Percentiles rank a stretch among this genome's conserved stretches.
Conservation (phyloP, 2,113 vertebrate species). For the Lampris megalopsis region DNA sequence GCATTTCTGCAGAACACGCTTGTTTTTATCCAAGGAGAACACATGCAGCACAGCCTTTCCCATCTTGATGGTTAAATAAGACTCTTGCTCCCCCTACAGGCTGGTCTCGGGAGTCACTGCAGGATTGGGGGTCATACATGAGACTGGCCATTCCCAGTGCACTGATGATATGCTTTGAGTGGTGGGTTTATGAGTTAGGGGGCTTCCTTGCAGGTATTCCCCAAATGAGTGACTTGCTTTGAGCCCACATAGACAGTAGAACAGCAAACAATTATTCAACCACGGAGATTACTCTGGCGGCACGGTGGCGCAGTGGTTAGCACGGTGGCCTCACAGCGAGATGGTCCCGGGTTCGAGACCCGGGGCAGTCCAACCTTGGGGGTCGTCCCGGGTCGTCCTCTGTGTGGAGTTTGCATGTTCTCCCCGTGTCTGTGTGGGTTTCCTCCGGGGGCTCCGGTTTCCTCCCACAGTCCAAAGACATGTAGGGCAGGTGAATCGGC, state of each 20-base stretch:
- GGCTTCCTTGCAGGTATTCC: slow-evolving; percentile 87
- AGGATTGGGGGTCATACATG: slow-evolving; percentile 89
- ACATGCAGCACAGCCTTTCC: neutral
- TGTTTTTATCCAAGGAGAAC: neutral
- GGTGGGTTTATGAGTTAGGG: slow-evolving; percentile 92
- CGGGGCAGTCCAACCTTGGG: too few relatives aligned
- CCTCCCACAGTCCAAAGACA: too few relatives aligned
- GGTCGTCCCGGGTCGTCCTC: too few relatives aligned
- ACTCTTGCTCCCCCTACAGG: slow-evolving; percentile 75
- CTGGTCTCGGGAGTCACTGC: slow-evolving; percentile 87
- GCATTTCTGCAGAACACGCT: neutral
- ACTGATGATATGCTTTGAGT: slow-evolving; percentile 90
- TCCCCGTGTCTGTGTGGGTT: too few relatives aligned
- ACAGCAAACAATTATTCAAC: neutral
- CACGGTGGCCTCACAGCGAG: too few relatives aligned
- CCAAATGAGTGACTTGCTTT: neutral
- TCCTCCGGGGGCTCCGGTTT: too few relatives aligned
- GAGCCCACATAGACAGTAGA: neutral
- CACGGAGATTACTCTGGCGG: too few relatives aligned
- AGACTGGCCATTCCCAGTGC: slow-evolving; percentile 87
- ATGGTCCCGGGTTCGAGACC: too few relatives aligned
- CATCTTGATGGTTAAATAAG: neutral
- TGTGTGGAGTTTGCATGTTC: too few relatives aligned
- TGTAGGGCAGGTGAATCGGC: too few relatives aligned
- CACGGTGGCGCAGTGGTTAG: too few relatives aligned